Percentiles rank a stretch among this genome's conserved stretches.
phyloP scores from a whole-genome alignment of 30 jellyfish, hydroid and myxozoan genomes.

The Pseudorhiza aurosa region DNA sequence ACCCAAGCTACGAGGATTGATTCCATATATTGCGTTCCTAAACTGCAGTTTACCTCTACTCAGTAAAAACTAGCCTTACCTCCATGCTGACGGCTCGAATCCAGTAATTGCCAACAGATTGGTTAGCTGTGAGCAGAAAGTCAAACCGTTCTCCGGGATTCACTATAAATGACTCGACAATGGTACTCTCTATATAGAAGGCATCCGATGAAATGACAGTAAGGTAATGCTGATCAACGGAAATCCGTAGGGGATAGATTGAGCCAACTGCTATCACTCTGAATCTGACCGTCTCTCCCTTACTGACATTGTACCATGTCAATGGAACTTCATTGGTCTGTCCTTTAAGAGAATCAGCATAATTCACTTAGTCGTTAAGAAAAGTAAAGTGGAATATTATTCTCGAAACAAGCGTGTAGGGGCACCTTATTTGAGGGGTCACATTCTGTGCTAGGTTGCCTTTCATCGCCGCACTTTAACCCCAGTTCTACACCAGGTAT shows the following conservation, averaged over 20 bases:
- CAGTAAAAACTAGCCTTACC: conserved; percentile 37
- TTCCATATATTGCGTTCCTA: background rate
- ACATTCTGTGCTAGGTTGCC: no score
- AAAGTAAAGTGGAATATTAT: no score
- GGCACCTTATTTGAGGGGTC: no score
- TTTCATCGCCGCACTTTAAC: no score
- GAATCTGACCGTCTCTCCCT: conserved; percentile 80
- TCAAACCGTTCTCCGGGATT: conserved; percentile 95
- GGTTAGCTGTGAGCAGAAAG: conserved; percentile 82
- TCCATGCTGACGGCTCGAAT: conserved; percentile 87
- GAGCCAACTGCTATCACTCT: conserved; percentile 90
- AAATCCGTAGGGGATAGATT: conserved; percentile 83
- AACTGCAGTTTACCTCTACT: background rate
- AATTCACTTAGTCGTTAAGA: no score
- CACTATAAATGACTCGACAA: conserved; percentile 78
- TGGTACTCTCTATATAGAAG: conserved; percentile 61
- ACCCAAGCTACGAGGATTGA: no score
- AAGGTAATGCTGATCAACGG: conserved; percentile 84
- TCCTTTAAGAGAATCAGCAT: conserved; percentile 45
- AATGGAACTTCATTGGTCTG: conserved; percentile 66
- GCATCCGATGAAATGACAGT: conserved; percentile 86
- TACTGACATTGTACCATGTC: conserved; percentile 70
- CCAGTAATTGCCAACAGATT: conserved; percentile 83
- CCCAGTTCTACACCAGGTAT: no score
- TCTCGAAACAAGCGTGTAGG: no score